These are phyloP conservation scores for Drosophila repletoides DNA, from an alignment of 1,140 invertebrate genomes.

Conservation along the genomic window DNA sequence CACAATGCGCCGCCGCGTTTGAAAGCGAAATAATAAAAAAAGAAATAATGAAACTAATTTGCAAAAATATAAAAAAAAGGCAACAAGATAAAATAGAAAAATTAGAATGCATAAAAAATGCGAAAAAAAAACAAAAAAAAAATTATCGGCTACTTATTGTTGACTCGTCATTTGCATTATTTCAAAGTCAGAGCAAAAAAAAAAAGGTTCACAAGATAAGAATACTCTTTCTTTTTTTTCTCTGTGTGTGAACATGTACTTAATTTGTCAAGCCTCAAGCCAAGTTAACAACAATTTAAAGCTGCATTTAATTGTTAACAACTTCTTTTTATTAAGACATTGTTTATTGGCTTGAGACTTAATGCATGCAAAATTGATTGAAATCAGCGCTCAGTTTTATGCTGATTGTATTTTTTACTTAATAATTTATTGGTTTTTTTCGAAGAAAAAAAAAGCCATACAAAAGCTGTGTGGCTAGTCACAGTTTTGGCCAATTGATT, in stretches of 20 bases:
- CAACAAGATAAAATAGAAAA: constrained; percentile 19
- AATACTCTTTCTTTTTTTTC: background rate
- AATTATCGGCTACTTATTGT: constrained; percentile 18
- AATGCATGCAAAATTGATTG: background rate
- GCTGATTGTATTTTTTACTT: background rate
- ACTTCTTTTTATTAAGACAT: background rate
- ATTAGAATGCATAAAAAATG: constrained; percentile 53
- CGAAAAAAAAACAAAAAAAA: constrained; percentile 4
- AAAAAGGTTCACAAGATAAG: constrained; percentile 35
- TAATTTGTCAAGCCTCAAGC: constrained; percentile 9
- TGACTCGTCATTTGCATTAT: constrained; percentile 35
- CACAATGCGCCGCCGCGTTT: constrained; percentile 43
- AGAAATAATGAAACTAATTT: constrained; percentile 73
- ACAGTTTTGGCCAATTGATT: constrained; percentile 52
- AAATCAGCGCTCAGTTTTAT: background rate
- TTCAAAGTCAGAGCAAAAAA: constrained; percentile 36
- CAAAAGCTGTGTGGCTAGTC: constrained; percentile 1
- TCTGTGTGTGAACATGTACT: background rate
- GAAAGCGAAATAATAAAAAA: constrained; percentile 17
- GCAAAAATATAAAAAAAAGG: constrained; percentile 36
- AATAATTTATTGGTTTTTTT: constrained; percentile 5
- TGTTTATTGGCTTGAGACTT: background rate
- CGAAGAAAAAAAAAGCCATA: background rate
- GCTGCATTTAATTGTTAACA: constrained; percentile 24
- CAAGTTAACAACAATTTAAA: background rate